These are phyloP conservation scores for Sorex araneus DNA, from an alignment of 2,113 vertebrate species.

Conservation along the genomic window DNA sequence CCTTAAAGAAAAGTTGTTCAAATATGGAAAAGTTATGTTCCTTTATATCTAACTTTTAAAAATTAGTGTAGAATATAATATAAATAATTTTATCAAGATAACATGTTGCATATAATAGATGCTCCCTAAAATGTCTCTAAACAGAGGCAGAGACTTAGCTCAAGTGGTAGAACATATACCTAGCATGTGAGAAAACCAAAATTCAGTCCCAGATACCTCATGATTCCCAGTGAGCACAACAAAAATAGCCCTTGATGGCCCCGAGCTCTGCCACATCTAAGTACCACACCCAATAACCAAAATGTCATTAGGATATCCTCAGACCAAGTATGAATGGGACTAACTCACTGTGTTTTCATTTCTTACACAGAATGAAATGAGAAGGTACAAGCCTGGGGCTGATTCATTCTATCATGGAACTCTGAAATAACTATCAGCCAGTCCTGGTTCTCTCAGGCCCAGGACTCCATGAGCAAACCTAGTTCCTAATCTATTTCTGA, in stretches of 20 bases:
- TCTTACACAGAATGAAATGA: not conserved
- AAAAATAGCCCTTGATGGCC: too few relatives aligned
- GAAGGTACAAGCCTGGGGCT: not conserved
- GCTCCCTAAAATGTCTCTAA: constrained; percentile 47
- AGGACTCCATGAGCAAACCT: not conserved
- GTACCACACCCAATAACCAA: too few relatives aligned
- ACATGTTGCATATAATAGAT: not conserved
- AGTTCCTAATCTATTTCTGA: not conserved
- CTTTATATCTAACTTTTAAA: not conserved
- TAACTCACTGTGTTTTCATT: not conserved
- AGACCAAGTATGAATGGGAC: too few relatives aligned
- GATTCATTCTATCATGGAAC: not conserved
- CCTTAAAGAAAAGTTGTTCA: constrained; percentile 43
- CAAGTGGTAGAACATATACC: not conserved
- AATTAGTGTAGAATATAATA: not conserved
- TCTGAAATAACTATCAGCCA: not conserved
- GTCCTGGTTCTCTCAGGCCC: not conserved
- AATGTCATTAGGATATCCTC: too few relatives aligned
- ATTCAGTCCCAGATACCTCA: not conserved
- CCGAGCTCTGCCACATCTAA: too few relatives aligned
- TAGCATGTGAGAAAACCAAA: not conserved
- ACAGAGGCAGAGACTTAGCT: not conserved
- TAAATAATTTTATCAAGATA: not conserved
- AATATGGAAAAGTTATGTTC: not conserved
- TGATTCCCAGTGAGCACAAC: too few relatives aligned